Evolutionary conservation across 2,113 vertebrate species (phyloP).

Genomic region (Elachura formosa): DNA sequence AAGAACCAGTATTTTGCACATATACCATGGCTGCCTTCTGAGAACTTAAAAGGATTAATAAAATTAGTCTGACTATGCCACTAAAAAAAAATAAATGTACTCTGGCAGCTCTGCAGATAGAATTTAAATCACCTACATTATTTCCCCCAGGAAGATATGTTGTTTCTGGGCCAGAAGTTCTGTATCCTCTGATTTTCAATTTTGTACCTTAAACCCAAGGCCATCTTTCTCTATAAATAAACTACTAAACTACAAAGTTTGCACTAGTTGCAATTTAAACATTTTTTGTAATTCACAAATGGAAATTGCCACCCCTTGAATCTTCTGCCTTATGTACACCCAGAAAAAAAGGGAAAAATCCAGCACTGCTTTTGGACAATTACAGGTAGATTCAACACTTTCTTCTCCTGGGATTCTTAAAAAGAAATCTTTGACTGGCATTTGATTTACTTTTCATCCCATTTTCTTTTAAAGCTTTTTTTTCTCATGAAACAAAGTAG

Average conservation of each 20-base stretch:
- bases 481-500: background rate
- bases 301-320: background rate
- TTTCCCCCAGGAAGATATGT: background rate
- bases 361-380: background rate
- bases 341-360: background rate
- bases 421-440: background rate
- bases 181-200: rapidly evolving
- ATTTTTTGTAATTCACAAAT: background rate
- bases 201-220: background rate
- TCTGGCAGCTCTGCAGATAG: background rate
- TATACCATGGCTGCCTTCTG: background rate
- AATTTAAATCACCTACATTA: background rate
- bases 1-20: background rate
- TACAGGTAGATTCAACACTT: background rate
- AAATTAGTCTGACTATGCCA: background rate
- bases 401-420: background rate
- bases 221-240: background rate
- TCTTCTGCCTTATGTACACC: background rate
- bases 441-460: background rate
- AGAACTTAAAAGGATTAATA: background rate
- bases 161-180: background rate
- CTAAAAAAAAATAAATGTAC: background rate
- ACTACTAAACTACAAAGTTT: background rate
- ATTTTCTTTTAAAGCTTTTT: background rate
- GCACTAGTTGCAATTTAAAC: background rate